Conservation (phyloP, 2,797 vertebrate genomes). For the Triplophysa bombifrons region DNA sequence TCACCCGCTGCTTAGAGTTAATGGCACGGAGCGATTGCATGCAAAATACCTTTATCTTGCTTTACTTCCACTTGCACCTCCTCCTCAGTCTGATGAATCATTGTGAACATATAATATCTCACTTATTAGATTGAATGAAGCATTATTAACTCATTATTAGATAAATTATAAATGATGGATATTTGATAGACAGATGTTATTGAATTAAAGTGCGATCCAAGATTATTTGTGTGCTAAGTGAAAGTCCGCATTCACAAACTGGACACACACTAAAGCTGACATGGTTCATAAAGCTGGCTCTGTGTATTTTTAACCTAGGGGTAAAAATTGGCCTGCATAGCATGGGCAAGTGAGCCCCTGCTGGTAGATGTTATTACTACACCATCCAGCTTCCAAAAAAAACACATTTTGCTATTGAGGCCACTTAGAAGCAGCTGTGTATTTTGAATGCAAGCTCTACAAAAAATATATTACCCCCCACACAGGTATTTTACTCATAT, state of each 20-base stretch:
- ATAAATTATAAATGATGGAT: not conserved
- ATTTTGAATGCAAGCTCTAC: too few species aligned
- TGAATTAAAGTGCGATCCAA: not conserved
- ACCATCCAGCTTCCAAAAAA: not conserved
- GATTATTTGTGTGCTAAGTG: not conserved
- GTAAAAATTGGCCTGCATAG: not conserved
- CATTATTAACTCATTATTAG: slow-evolving; percentile 39
- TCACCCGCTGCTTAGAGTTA: not conserved
- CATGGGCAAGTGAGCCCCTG: not conserved
- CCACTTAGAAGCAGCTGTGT: too few species aligned
- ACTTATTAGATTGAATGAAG: slow-evolving; percentile 39
- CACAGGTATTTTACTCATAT: not conserved
- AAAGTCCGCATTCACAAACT: not conserved
- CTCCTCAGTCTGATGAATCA: slow-evolving; percentile 18
- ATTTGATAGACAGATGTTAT: slow-evolving; percentile 37
- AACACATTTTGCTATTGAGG: too few species aligned
- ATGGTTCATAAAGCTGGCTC: not conserved
- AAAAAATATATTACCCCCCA: too few species aligned
- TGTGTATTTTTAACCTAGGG: not conserved
- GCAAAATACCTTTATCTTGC: slow-evolving; percentile 12
- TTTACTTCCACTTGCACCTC: not conserved
- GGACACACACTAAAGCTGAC: not conserved
- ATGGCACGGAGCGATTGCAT: slow-evolving; percentile 12
- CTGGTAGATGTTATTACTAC: not conserved
- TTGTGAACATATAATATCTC: slow-evolving; percentile 44